Conservation (phyloP, 1,140 invertebrate genomes). For the Ganaspis sp. region DNA sequence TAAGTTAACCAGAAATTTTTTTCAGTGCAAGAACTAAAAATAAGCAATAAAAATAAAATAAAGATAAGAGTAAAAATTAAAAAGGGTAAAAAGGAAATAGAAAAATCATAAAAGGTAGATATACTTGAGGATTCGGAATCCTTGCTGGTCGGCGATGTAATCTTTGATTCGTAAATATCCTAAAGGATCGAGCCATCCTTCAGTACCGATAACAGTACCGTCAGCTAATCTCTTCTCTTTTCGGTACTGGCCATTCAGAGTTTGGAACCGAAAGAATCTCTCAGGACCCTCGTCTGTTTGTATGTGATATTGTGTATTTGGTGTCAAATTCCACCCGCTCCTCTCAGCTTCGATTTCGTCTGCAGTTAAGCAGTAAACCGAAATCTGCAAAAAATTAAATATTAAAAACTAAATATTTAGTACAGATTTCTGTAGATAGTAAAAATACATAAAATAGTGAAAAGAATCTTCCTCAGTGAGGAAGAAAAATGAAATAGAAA, state of each 20-base stretch:
- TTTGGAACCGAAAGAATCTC: constrained; percentile 90
- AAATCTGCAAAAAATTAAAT: constrained; percentile 62
- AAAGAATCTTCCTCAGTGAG: too few relatives aligned
- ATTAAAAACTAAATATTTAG: constrained; percentile 43
- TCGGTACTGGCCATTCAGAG: constrained; percentile 90
- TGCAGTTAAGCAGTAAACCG: constrained; percentile 66
- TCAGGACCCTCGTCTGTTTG: constrained; percentile 94
- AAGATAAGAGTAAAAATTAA: background rate
- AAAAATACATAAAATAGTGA: background rate
- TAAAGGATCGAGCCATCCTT: constrained; percentile 86
- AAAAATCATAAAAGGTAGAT: too few relatives aligned
- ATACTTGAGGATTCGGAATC: constrained; percentile 85
- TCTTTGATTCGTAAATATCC: constrained; percentile 88
- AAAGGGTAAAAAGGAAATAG: too few relatives aligned
- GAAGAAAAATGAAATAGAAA: too few relatives aligned
- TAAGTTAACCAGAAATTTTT: too few relatives aligned
- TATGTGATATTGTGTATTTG: constrained; percentile 88
- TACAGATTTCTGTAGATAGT: background rate
- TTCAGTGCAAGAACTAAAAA: too few relatives aligned
- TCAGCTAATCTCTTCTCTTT: constrained; percentile 90
- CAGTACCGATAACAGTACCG: constrained; percentile 85
- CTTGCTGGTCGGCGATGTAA: constrained; percentile 89
- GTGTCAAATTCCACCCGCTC: constrained; percentile 78
- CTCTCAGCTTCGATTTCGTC: constrained; percentile 70
- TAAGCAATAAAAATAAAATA: background rate